These are phyloP conservation scores for Anastrepha ludens DNA, from an alignment of 1,140 invertebrate genomes.

Conservation along the genomic window DNA sequence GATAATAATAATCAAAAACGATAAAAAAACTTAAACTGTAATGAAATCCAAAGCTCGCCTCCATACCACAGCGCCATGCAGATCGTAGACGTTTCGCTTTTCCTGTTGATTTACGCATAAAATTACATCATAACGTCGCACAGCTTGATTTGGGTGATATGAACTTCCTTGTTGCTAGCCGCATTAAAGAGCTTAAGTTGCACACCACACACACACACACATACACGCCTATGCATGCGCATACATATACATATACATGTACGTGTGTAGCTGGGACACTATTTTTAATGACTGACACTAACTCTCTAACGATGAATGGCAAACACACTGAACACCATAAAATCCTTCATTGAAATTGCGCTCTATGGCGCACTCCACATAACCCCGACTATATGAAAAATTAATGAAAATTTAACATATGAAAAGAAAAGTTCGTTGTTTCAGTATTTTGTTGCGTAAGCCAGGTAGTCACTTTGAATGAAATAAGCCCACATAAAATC, in stretches of 20 bases:
- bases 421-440: conserved; percentile 9
- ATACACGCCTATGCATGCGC: not conserved
- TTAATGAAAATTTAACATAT: not conserved
- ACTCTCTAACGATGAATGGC: conserved; percentile 7
- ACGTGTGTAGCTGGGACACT: not conserved
- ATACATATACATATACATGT: not conserved
- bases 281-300: conserved; percentile 8
- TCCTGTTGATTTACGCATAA: conserved; percentile 40
- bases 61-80: not conserved
- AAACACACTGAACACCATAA: not conserved
- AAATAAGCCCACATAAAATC: not conserved
- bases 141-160: not conserved
- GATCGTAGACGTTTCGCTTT: not conserved
- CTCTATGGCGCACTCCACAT: not conserved
- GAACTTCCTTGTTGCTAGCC: not conserved
- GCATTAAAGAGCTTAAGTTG: not conserved
- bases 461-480: not conserved
- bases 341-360: not conserved
- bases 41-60: too few species aligned
- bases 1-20: too few species aligned
- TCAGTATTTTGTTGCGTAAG: not conserved
- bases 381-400: too few species aligned
- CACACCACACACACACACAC: not conserved
- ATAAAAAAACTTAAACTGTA: too few species aligned
- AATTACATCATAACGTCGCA: not conserved